Evolutionary conservation across 2,113 vertebrate species (phyloP).

Genomic region (Dendropsophus ebraccatus): DNA sequence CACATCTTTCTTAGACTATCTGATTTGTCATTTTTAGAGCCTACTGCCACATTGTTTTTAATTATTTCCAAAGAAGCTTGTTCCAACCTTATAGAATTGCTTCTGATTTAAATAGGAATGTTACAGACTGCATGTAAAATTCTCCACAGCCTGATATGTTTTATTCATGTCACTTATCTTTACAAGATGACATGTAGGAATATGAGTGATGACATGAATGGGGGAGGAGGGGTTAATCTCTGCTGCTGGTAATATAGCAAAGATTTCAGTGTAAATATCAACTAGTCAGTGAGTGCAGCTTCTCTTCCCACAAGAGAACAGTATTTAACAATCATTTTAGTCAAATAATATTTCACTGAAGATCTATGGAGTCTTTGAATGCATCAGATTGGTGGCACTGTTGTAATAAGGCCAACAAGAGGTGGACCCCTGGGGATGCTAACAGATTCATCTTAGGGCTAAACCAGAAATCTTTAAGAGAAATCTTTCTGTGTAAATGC

Average conservation of each 20-base stretch:
- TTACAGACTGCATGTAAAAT: conserved; percentile 1
- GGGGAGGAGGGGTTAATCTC: background rate
- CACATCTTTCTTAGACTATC: conserved; percentile 24
- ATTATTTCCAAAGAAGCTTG: conserved; percentile 43
- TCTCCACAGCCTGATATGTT: conserved; percentile 25
- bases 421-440: background rate
- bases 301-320: background rate
- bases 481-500: too few species aligned
- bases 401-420: too few species aligned
- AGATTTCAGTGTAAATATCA: conserved; percentile 9
- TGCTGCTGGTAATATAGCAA: conserved; percentile 25
- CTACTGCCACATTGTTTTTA: conserved; percentile 21
- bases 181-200: conserved; percentile 33
- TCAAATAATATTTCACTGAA: background rate
- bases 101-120: conserved; percentile 16
- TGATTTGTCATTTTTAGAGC: conserved; percentile 26
- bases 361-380: background rate
- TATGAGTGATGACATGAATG: conserved; percentile 14
- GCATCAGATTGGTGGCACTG: background rate
- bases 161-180: conserved; percentile 49
- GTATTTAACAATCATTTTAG: background rate
- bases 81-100: conserved; percentile 39
- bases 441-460: too few species aligned
- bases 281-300: background rate
- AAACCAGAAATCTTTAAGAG: too few species aligned